phyloP scores from a whole-genome alignment of 2,113 vertebrate species.

The Nycticebus coucang region DNA sequence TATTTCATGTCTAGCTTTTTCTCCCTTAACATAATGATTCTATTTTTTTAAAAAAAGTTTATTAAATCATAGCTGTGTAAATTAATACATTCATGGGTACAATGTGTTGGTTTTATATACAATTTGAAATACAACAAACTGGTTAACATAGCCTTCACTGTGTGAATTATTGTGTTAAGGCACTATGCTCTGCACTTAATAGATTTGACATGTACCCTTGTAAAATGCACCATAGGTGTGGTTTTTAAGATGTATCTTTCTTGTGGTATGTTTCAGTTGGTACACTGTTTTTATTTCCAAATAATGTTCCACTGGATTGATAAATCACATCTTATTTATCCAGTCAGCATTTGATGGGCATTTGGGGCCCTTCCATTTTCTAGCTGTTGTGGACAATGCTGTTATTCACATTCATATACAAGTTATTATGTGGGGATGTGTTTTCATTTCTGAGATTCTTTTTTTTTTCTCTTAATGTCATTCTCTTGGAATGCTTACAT shows the following conservation, averaged over 20 bases:
- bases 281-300: background rate
- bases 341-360: background rate
- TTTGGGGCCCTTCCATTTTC: background rate
- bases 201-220: too few relatives aligned
- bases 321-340: background rate
- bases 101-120: too few relatives aligned
- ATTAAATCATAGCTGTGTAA: too few relatives aligned
- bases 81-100: too few relatives aligned
- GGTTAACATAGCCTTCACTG: too few relatives aligned
- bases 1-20: background rate
- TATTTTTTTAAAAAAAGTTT: background rate
- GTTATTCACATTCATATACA: accelerated
- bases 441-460: background rate
- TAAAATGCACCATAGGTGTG: too few relatives aligned
- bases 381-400: background rate
- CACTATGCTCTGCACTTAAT: too few relatives aligned
- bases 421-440: background rate
- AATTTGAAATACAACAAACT: too few relatives aligned
- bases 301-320: too few relatives aligned
- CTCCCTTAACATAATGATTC: background rate
- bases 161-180: too few relatives aligned
- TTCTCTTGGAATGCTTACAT: too few relatives aligned
- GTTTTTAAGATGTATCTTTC: background rate
- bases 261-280: background rate
- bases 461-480: too few relatives aligned